Conservation (phyloP, 2,113 vertebrate species). For the Microcebus murinus region DNA sequence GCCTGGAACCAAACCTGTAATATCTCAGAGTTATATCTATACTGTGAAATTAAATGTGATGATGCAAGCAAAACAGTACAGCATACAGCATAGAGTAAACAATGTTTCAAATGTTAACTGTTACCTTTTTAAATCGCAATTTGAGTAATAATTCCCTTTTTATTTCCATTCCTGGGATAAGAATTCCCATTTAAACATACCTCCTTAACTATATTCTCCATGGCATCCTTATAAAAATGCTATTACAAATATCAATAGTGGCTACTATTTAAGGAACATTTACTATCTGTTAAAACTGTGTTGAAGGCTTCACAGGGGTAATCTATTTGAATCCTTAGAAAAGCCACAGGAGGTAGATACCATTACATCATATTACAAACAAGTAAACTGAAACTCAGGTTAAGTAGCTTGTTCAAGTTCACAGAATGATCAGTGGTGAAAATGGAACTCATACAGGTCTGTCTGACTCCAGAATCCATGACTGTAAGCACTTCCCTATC, state of each 20-base stretch:
- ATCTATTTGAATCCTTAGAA: not conserved
- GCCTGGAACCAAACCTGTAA: not conserved
- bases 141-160: not conserved
- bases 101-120: slow-evolving; percentile 7
- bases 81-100: not conserved
- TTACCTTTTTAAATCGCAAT: not conserved
- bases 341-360: not conserved
- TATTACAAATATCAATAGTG: not conserved
- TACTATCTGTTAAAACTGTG: not conserved
- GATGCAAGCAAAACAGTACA: not conserved
- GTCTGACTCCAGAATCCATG: not conserved
- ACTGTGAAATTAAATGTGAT: not conserved
- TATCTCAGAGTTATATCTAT: not conserved
- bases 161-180: not conserved
- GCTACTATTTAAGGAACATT: not conserved
- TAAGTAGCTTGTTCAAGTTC: not conserved
- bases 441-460: not conserved
- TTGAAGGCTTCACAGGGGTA: not conserved
- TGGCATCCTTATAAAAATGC: not conserved
- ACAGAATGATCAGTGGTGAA: not conserved
- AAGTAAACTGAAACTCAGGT: not conserved
- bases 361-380: not conserved
- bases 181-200: not conserved
- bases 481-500: not conserved
- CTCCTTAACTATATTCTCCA: not conserved